A percentile compares a stretch with the other conserved stretches of the same genome.
phyloP scores from a whole-genome alignment of 2,797 vertebrate genomes.

The Microhierax caerulescens region DNA sequence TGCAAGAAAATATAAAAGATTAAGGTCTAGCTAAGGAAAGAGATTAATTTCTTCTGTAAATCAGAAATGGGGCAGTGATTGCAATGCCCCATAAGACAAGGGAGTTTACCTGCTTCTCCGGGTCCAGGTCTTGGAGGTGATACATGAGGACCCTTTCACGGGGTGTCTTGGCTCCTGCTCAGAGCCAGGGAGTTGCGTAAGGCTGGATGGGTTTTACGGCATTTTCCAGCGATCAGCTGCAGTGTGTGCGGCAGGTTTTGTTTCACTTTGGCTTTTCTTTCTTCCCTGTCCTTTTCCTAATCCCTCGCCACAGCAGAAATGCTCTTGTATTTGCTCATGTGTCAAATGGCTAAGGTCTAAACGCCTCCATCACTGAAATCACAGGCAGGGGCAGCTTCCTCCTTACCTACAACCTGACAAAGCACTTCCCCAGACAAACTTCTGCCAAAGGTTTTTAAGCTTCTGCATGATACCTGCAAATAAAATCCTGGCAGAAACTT shows the following conservation, averaged over 20 bases:
- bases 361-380: background rate
- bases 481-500: background rate
- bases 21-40: background rate
- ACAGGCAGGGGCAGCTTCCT: background rate
- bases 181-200: background rate
- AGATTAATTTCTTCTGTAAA: background rate
- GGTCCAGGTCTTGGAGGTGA: background rate
- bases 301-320: background rate
- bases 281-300: background rate
- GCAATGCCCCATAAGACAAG: background rate
- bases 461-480: background rate
- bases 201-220: background rate
- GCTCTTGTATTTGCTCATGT: background rate
- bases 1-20: background rate
- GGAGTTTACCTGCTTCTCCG: background rate
- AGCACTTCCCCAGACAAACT: background rate
- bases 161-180: background rate
- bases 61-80: background rate
- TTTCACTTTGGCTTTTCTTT: background rate
- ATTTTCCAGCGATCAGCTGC: background rate
- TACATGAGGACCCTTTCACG: accelerated
- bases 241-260: background rate
- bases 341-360: background rate
- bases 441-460: background rate
- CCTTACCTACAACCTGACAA: background rate